Percentiles rank a stretch among this genome's conserved stretches.
phyloP scores from a whole-genome alignment of 2,888 invertebrate genomes.

The Tachystola acroxantha region DNA sequence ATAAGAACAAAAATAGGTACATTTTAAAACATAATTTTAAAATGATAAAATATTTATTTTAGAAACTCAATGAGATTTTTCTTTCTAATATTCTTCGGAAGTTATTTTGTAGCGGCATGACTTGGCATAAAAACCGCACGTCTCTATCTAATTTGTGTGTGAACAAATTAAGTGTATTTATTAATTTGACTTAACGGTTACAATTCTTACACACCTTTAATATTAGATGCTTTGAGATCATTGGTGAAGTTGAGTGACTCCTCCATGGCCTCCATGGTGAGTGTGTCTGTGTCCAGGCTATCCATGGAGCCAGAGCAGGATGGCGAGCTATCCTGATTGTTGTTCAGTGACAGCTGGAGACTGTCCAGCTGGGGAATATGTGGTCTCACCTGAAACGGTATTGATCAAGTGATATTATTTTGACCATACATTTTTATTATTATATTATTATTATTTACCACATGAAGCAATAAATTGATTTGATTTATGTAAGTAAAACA shows the following conservation, averaged over 20 bases:
- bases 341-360: conserved; percentile 70
- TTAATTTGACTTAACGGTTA: too few relatives aligned
- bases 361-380: conserved; percentile 83
- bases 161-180: too few relatives aligned
- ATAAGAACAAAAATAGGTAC: too few relatives aligned
- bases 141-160: too few relatives aligned
- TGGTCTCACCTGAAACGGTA: conserved; percentile 78
- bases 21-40: too few relatives aligned
- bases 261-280: conserved; percentile 68
- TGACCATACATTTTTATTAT: not conserved
- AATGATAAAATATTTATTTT: too few relatives aligned
- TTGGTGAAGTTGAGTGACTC: conserved; percentile 59
- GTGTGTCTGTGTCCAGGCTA: conserved; percentile 60
- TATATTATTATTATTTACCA: not conserved
- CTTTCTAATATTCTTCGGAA: too few relatives aligned
- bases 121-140: too few relatives aligned
- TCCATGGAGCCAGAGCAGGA: conserved; percentile 69
- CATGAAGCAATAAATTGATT: too few relatives aligned
- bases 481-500: too few relatives aligned
- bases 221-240: conserved; percentile 62
- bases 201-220: conserved; percentile 65
- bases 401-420: not conserved
- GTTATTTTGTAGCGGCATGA: too few relatives aligned
- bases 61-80: too few relatives aligned
- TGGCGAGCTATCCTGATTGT: conserved; percentile 62